Evolutionary conservation across 2,888 invertebrate species (phyloP), one percentile per base, ranked within the genome.

Genomic region (Subacronicta megacephala): DNA sequence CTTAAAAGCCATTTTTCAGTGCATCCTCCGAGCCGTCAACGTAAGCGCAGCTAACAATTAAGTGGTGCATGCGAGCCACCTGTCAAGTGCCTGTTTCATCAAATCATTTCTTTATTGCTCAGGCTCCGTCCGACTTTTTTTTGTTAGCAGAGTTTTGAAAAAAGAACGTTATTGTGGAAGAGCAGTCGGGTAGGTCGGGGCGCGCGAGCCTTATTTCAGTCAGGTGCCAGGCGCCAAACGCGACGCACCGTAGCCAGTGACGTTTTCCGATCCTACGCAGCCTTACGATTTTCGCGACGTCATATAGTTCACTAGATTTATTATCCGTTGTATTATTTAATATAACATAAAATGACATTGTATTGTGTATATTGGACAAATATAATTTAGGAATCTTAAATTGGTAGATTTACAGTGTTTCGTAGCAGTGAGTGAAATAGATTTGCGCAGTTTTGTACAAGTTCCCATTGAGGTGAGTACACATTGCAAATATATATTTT

Each of bases 61-160:
- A 84, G 82, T 80, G 78, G 82, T 89, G 84, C 78, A 86, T 78
- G 85, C 82, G 86, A 86, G 89, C 91, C 93, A 93, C 93, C 93
- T 93, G 93, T 93, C 93, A 90, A 88, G 87, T 84, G 84, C 87
- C 82, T 84, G 89, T 91, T 93, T 90, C 89, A 92, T 93, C 92
- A 93, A 94, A 94, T 93, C 93, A 92, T 93, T 92, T 92, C 90
- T 92, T 92, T 90, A 92, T 87, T 83, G 85, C 85, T 85, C 92
- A 93, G 91, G 87, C 90, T 93, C 91, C 83, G 79, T 80, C 77
- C 83, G 84, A 90, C 87, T 88, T 87, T 85, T 89, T 91, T 93
- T 93, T 92, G 84, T 88, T 74, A 77, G 80, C 83, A 81, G 84
- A 84, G 87, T 89, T 91, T 92, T 87, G 85, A 90, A 93, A 89